Percentiles rank a stretch among this genome's conserved stretches.
Evolutionary conservation across 2,113 vertebrate genomes (phyloP).

Genomic region (Bubalus kerabau): DNA sequence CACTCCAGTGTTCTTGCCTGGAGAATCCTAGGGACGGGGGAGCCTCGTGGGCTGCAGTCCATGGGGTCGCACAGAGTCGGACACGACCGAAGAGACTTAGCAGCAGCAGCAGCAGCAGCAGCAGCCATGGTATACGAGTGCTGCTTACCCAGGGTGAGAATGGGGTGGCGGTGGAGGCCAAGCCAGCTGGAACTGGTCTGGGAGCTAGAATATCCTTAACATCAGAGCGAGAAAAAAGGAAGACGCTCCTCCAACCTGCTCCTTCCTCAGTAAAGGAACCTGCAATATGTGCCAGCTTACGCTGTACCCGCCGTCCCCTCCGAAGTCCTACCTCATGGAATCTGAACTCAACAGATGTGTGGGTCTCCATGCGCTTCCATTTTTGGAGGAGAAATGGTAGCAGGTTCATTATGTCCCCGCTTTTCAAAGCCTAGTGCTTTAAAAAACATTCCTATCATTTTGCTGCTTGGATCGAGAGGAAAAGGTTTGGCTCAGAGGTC

Average conservation of each 20-base stretch:
- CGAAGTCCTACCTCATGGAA: background rate
- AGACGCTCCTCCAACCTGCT: fast-evolving
- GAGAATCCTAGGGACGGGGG: too few species aligned
- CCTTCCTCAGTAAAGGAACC: background rate
- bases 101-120: too few species aligned
- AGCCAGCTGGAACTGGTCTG: background rate
- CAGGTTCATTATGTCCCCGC: background rate
- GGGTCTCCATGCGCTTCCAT: background rate
- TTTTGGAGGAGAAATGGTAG: background rate
- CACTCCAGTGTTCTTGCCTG: too few species aligned
- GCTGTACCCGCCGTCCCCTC: fast-evolving
- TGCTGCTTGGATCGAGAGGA: background rate
- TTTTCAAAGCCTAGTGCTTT: background rate
- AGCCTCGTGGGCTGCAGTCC: too few species aligned
- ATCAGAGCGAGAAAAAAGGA: background rate
- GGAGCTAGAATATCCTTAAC: background rate
- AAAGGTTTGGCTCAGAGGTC: background rate
- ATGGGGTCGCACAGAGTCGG: too few species aligned
- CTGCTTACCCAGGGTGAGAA: background rate
- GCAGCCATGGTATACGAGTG: background rate
- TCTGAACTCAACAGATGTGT: background rate
- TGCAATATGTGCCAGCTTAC: fast-evolving
- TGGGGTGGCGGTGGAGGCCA: background rate
- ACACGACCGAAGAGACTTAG: too few species aligned
- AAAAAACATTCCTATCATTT: background rate